A percentile compares a stretch with the other conserved stretches of the same genome.
phyloP scores from a whole-genome alignment of 2,797 vertebrate species.

The Micromesistius poutassou region DNA sequence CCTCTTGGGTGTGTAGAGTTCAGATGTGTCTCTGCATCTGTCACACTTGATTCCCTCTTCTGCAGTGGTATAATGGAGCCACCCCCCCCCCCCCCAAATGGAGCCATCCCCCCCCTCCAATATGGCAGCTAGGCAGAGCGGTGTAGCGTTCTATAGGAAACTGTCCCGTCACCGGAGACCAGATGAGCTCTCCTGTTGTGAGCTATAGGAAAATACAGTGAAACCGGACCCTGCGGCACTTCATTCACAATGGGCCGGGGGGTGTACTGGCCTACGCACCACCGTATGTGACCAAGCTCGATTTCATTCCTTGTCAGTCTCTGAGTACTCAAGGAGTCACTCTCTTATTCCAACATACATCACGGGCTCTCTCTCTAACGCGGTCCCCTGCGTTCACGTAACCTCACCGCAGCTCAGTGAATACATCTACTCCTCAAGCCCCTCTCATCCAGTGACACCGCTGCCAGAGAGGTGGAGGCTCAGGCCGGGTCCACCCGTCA shows the following conservation, averaged over 20 bases:
- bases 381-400: background rate
- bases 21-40: background rate
- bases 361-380: background rate
- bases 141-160: conserved; percentile 58
- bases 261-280: conserved; percentile 42
- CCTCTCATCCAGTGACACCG: background rate
- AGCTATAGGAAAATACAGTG: conserved; percentile 68
- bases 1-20: background rate
- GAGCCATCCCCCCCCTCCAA: background rate
- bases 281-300: conserved; percentile 43
- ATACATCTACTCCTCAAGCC: background rate
- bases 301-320: conserved; percentile 54
- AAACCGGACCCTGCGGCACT: conserved; percentile 59
- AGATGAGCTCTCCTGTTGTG: conserved; percentile 45
- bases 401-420: background rate
- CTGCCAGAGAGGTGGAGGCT: background rate
- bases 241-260: conserved; percentile 66
- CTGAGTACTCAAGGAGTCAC: conserved; percentile 44
- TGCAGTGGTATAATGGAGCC: background rate
- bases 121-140: conserved; percentile 7
- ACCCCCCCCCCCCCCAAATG: background rate
- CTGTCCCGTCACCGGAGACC: conserved; percentile 64
- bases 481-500: background rate
- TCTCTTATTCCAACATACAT: background rate
- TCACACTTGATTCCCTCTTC: background rate